These are phyloP conservation scores for Drosophila bocki DNA, from an alignment of 1,140 invertebrate genomes.

Conservation along the genomic window DNA sequence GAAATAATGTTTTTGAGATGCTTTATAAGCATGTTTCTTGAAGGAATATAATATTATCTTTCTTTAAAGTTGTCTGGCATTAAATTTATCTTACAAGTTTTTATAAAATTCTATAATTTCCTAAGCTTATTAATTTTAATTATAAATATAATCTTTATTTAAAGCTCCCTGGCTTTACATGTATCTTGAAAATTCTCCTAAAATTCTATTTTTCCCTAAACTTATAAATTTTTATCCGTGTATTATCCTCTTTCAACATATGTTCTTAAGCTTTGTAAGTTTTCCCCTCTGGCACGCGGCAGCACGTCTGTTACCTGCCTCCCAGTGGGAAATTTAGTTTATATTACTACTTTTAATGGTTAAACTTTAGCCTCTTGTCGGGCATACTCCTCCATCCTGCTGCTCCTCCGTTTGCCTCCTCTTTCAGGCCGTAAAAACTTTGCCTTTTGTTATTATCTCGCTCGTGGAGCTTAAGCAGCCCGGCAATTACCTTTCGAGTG, in stretches of 20 bases:
- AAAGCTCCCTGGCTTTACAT: background rate
- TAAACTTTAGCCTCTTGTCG: slow-evolving; percentile 63
- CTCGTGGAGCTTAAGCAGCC: slow-evolving; percentile 67
- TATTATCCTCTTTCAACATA: slow-evolving; percentile 7
- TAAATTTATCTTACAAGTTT: too few relatives aligned
- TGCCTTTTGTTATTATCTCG: slow-evolving; percentile 77
- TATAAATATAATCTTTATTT: too few relatives aligned
- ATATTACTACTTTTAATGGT: slow-evolving; percentile 83
- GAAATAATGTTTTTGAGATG: too few relatives aligned
- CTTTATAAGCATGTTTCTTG: background rate
- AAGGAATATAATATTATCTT: background rate
- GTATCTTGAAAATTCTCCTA: background rate
- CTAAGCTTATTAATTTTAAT: background rate
- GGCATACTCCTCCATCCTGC: background rate
- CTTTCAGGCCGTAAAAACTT: slow-evolving; percentile 59
- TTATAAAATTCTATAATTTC: too few relatives aligned
- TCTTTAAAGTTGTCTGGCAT: background rate
- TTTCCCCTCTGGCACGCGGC: slow-evolving; percentile 28
- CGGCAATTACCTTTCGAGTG: slow-evolving; percentile 79
- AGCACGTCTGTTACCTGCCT: slow-evolving; percentile 46
- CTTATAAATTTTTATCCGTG: slow-evolving; percentile 1
- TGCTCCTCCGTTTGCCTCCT: background rate
- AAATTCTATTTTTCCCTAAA: too few relatives aligned
- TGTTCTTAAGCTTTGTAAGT: slow-evolving; percentile 46
- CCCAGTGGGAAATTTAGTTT: slow-evolving; percentile 95